phyloP scores from a whole-genome alignment of 2,888 invertebrate genomes.

The Sepioteuthis lessoniana region DNA sequence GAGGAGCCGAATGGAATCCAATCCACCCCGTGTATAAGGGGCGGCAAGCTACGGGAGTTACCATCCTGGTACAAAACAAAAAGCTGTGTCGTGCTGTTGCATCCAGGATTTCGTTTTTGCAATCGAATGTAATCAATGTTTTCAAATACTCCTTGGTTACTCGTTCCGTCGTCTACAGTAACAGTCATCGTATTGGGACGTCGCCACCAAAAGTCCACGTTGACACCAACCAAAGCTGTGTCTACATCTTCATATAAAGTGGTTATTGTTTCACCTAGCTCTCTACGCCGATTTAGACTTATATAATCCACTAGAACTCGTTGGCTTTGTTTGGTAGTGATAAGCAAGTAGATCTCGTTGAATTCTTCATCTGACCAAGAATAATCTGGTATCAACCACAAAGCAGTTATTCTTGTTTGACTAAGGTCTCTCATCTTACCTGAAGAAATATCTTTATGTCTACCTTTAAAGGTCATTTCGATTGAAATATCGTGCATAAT shows the following conservation, averaged over 20 bases:
- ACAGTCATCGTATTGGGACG: slow-evolving; percentile 55
- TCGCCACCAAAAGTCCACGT: slow-evolving; percentile 57
- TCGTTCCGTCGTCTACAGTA: slow-evolving; percentile 49
- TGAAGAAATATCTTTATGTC: background rate
- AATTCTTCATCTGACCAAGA: slow-evolving; percentile 53
- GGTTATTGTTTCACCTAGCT: slow-evolving; percentile 49
- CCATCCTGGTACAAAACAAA: slow-evolving; percentile 61
- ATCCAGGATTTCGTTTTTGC: slow-evolving; percentile 57
- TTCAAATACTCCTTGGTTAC: slow-evolving; percentile 34
- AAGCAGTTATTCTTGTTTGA: slow-evolving; percentile 50
- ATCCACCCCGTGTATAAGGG: slow-evolving; percentile 57
- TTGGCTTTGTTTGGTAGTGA: slow-evolving; percentile 51
- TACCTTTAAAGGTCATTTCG: slow-evolving; percentile 8
- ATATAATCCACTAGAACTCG: slow-evolving; percentile 55
- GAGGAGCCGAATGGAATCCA: slow-evolving; percentile 62
- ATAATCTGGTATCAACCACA: slow-evolving; percentile 57
- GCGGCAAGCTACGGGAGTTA: slow-evolving; percentile 55
- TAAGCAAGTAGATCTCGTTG: slow-evolving; percentile 54
- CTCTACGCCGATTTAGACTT: slow-evolving; percentile 51
- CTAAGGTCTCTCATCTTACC: background rate
- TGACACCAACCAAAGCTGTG: slow-evolving; percentile 54
- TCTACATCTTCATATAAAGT: slow-evolving; percentile 54
- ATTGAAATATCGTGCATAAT: background rate
- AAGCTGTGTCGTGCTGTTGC: slow-evolving; percentile 56
- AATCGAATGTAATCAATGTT: slow-evolving; percentile 56